A percentile compares a stretch with the other conserved stretches of the same genome.
Conservation (phyloP, 2,888 invertebrate genomes). For the Trichopoda pennipes region DNA sequence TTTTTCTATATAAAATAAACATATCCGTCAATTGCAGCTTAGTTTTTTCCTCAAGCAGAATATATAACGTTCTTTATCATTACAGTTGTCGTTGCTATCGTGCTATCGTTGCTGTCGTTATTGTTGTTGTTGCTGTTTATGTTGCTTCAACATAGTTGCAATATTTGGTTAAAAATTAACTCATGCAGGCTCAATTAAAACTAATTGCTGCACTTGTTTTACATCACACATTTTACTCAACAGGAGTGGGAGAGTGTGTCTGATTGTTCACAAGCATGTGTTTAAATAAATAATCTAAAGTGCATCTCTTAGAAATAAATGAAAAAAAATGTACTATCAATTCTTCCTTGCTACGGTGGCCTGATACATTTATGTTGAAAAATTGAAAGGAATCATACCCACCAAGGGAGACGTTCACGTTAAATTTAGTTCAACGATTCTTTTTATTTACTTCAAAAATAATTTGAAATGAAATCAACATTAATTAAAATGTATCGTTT, state of each 20-base stretch:
- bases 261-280: slow-evolving; percentile 25
- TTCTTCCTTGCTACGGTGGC: too few species aligned
- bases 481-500: slow-evolving; percentile 33
- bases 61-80: slow-evolving; percentile 62
- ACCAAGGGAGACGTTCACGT: slow-evolving; percentile 2
- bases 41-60: slow-evolving; percentile 58
- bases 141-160: slow-evolving; percentile 37
- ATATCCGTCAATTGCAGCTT: slow-evolving; percentile 45
- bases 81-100: slow-evolving; percentile 30
- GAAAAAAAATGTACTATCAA: too few species aligned
- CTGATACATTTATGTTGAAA: background rate
- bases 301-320: too few species aligned
- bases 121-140: slow-evolving; percentile 34
- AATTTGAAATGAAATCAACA: background rate
- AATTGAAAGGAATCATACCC: background rate
- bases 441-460: slow-evolving; percentile 22
- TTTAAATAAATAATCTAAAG: background rate
- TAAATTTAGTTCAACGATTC: slow-evolving; percentile 27
- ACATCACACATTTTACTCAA: background rate
- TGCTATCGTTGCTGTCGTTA: too few species aligned
- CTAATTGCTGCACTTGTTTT: slow-evolving; percentile 68
- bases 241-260: background rate
- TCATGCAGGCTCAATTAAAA: slow-evolving; percentile 69
- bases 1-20: background rate
- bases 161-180: slow-evolving; percentile 65